Evolutionary conservation across 1,140 invertebrate genomes (phyloP).

Genomic region (Ooceraea biroi): DNA sequence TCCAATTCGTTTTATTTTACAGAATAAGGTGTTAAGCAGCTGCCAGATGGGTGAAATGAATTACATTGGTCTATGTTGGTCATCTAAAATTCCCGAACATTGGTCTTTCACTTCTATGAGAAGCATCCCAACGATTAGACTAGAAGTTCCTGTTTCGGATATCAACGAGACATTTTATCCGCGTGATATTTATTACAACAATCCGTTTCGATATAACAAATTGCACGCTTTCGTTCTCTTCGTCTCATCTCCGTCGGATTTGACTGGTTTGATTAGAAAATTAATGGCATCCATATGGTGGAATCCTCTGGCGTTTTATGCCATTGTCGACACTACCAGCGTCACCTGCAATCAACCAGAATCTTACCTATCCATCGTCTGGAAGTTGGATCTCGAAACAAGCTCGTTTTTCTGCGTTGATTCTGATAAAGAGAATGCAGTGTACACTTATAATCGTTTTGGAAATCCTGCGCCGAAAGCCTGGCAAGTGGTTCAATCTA

Average conservation of each 20-base stretch:
- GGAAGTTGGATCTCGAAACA: not conserved
- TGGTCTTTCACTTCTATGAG: not conserved
- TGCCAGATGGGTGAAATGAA: slow-evolving; percentile 2
- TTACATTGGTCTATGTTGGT: not conserved
- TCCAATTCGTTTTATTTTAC: not conserved
- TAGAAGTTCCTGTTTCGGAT: not conserved
- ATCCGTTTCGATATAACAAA: not conserved
- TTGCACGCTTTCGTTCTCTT: slow-evolving; percentile 10
- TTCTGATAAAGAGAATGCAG: not conserved
- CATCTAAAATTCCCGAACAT: not conserved
- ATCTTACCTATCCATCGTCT: not conserved
- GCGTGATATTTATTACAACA: not conserved
- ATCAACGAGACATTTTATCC: not conserved
- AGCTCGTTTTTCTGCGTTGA: slow-evolving; percentile 13
- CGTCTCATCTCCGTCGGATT: not conserved
- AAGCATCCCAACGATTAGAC: not conserved
- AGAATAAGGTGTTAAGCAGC: not conserved
- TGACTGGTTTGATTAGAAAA: not conserved
- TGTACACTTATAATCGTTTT: slow-evolving; percentile 47
- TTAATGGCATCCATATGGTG: slow-evolving; percentile 34
- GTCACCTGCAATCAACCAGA: not conserved
- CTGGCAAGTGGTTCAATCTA: slow-evolving; percentile 4
- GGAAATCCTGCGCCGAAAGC: not conserved
- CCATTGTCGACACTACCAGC: not conserved
- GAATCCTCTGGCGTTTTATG: slow-evolving; percentile 29